Percentiles rank a stretch among this genome's conserved stretches.
Evolutionary conservation across 2,797 vertebrate genomes (phyloP).

Genomic region (Sarcophilus harrisii): DNA sequence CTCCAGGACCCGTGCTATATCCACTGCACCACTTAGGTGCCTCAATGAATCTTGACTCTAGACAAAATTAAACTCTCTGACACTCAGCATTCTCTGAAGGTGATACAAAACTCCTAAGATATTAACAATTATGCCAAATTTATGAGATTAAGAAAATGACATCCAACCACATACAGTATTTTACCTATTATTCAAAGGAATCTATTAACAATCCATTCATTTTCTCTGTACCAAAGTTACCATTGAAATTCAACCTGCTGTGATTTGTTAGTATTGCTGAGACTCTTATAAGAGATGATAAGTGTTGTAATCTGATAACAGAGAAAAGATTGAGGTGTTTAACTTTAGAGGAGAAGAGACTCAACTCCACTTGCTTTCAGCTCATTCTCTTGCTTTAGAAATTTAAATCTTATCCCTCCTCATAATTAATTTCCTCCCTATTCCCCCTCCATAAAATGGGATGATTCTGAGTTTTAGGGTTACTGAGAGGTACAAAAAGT

Average conservation of each 20-base stretch:
- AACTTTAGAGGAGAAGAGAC: conserved; percentile 3
- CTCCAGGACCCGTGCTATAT: too few species aligned
- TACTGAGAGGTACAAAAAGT: conserved; percentile 43
- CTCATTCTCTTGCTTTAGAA: conserved; percentile 18
- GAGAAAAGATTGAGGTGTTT: conserved; percentile 56
- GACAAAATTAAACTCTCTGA: conserved; percentile 66
- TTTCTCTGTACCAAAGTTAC: conserved; percentile 56
- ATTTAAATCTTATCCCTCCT: not conserved
- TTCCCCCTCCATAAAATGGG: conserved; percentile 47
- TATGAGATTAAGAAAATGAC: conserved; percentile 61
- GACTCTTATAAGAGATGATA: conserved; percentile 56
- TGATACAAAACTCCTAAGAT: conserved; percentile 73
- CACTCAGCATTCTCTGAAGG: conserved; percentile 17
- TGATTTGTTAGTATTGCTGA: conserved; percentile 62
- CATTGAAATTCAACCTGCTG: conserved; percentile 67
- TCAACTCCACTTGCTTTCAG: not conserved
- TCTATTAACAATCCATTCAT: conserved; percentile 74
- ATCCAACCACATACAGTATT: conserved; percentile 47
- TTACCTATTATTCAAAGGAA: conserved; percentile 71
- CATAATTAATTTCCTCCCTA: conserved; percentile 11
- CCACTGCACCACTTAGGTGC: not conserved
- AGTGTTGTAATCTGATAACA: conserved; percentile 61
- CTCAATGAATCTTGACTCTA: conserved; percentile 3
- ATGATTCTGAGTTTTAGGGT: not conserved
- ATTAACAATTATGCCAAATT: conserved; percentile 53